Conservation (phyloP, 2,113 vertebrate species). For the Misgurnus anguillicaudatus region DNA sequence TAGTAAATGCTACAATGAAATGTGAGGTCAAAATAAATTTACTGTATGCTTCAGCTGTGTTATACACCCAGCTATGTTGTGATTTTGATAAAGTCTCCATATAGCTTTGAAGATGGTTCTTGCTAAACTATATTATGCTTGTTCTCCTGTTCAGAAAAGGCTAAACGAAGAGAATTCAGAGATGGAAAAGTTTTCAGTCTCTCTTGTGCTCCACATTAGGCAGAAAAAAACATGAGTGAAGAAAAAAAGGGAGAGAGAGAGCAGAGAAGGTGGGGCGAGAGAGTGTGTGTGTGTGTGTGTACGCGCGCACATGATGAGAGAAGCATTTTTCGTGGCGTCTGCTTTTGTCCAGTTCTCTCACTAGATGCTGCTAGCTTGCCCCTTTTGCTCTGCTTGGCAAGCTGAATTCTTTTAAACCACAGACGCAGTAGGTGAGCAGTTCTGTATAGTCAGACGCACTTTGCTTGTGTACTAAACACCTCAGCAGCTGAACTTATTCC, state of each 20-base stretch:
- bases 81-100: neutral
- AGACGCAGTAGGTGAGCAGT: slow-evolving; percentile 31
- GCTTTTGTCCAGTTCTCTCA: slow-evolving; percentile 72
- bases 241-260: slow-evolving; percentile 39
- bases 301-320: slow-evolving; percentile 37
- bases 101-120: neutral
- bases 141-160: slow-evolving; percentile 27
- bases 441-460: neutral
- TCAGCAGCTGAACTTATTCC: neutral
- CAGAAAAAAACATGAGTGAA: slow-evolving; percentile 43
- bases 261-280: slow-evolving; percentile 18
- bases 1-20: neutral
- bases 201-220: slow-evolving; percentile 43
- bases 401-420: slow-evolving; percentile 49
- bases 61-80: neutral
- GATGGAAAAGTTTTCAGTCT: slow-evolving; percentile 44
- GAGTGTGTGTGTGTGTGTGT: neutral
- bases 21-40: neutral
- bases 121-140: slow-evolving; percentile 38
- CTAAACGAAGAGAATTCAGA: slow-evolving; percentile 33
- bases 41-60: neutral
- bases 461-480: neutral
- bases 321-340: slow-evolving; percentile 61
- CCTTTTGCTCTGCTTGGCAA: slow-evolving; percentile 60
- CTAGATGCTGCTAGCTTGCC: slow-evolving; percentile 78